Evolutionary conservation across 2,113 vertebrate genomes (phyloP).

Genomic region (Egretta garzetta): DNA sequence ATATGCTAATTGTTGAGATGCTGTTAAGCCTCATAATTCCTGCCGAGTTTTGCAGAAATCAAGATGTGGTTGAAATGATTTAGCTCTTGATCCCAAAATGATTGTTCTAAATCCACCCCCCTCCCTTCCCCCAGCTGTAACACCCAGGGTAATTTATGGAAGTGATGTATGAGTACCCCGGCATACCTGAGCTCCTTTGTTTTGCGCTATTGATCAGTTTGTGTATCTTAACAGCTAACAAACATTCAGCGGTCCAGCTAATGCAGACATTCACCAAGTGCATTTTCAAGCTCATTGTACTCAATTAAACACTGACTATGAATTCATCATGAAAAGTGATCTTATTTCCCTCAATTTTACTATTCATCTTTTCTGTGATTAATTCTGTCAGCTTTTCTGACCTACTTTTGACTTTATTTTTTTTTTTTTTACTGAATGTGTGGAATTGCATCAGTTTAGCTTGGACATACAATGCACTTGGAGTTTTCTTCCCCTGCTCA

Average conservation of each 20-base stretch:
- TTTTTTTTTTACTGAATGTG: neutral
- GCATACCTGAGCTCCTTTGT: slow-evolving; percentile 80
- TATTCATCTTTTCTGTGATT: slow-evolving; percentile 35
- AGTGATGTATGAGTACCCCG: slow-evolving; percentile 78
- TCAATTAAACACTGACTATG: slow-evolving; percentile 69
- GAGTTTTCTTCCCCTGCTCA: neutral
- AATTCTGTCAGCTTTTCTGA: slow-evolving; percentile 52
- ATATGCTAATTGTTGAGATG: slow-evolving; percentile 86
- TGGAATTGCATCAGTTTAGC: neutral
- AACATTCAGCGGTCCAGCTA: slow-evolving; percentile 65
- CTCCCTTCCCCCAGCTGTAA: slow-evolving; percentile 49
- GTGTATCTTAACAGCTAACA: slow-evolving; percentile 69
- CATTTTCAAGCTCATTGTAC: slow-evolving; percentile 62
- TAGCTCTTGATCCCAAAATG: slow-evolving; percentile 82
- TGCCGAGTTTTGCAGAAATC: slow-evolving; percentile 77
- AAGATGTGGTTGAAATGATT: slow-evolving; percentile 79
- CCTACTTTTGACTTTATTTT: slow-evolving; percentile 39
- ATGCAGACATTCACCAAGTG: slow-evolving; percentile 43
- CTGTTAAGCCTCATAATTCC: slow-evolving; percentile 82
- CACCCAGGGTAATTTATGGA: slow-evolving; percentile 74
- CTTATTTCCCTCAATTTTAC: slow-evolving; percentile 58
- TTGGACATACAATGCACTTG: neutral
- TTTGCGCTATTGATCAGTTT: slow-evolving; percentile 79
- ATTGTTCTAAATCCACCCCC: slow-evolving; percentile 72
- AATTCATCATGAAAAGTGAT: slow-evolving; percentile 45